Percentiles rank a stretch among this genome's conserved stretches.
phyloP scores from a whole-genome alignment of 1,140 invertebrate genomes.

The Cotesia glomerata region DNA sequence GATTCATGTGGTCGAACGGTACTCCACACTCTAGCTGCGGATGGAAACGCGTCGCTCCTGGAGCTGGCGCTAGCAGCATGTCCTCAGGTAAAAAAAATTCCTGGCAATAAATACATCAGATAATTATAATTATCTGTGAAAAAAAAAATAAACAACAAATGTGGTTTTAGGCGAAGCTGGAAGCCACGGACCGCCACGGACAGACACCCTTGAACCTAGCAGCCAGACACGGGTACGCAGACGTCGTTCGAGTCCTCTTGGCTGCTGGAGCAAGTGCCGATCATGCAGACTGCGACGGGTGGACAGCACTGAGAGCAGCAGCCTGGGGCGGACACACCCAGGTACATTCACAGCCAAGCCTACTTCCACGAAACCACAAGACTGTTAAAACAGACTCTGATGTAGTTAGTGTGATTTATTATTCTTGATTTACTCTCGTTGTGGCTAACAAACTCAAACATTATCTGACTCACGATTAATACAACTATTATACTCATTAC shows the following conservation, averaged over 20 bases:
- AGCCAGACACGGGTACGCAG: slow-evolving; percentile 79
- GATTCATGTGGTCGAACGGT: slow-evolving; percentile 73
- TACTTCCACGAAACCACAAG: slow-evolving; percentile 34
- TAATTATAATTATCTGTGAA: not conserved
- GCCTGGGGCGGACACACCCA: slow-evolving; percentile 94
- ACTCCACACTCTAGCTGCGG: slow-evolving; percentile 77
- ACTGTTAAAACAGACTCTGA: slow-evolving; percentile 38
- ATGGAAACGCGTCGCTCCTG: slow-evolving; percentile 73
- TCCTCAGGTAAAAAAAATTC: slow-evolving; percentile 53
- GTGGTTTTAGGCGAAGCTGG: slow-evolving; percentile 62
- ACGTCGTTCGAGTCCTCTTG: slow-evolving; percentile 74
- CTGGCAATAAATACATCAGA: not conserved
- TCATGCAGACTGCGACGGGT: slow-evolving; percentile 86
- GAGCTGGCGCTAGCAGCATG: slow-evolving; percentile 69
- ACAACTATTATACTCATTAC: slow-evolving; percentile 1
- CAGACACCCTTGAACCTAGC: slow-evolving; percentile 85
- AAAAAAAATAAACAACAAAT: too few species aligned
- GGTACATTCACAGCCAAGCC: slow-evolving; percentile 61
- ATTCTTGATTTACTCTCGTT: slow-evolving; percentile 34
- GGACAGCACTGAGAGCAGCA: slow-evolving; percentile 86
- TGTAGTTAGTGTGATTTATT: slow-evolving; percentile 43
- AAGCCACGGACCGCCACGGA: slow-evolving; percentile 75
- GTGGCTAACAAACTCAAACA: slow-evolving; percentile 10
- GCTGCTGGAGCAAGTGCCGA: slow-evolving; percentile 80
- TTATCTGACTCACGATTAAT: slow-evolving; percentile 26